Evolutionary conservation across 2,888 invertebrate genomes (phyloP).

Genomic region (Campopleginae sp.): DNA sequence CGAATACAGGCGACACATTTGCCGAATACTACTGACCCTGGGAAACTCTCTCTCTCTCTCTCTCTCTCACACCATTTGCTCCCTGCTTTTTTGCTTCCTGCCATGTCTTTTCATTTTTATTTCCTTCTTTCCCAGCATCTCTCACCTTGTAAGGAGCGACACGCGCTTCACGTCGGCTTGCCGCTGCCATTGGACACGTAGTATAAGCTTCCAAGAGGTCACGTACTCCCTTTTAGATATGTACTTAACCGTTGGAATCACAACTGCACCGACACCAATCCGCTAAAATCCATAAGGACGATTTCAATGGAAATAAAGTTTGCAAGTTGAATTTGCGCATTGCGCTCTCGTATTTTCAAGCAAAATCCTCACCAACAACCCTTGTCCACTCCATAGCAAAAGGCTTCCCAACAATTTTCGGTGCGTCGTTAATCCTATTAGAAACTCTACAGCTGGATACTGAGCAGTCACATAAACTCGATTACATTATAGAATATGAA

Average conservation of each 20-base stretch:
- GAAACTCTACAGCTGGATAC: neutral
- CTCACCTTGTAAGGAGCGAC: constrained; percentile 29
- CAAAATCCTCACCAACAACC: neutral
- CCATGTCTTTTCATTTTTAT: neutral
- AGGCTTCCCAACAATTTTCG: neutral
- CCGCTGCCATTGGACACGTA: constrained; percentile 41
- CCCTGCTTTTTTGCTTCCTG: constrained; percentile 9
- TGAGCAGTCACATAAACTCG: neutral
- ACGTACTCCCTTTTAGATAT: constrained; percentile 40
- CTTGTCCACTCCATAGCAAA: neutral
- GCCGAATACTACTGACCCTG: constrained; percentile 51
- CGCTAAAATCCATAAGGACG: constrained; percentile 3
- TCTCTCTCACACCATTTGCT: constrained; percentile 10
- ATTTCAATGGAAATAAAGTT: constrained; percentile 6
- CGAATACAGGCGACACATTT: constrained; percentile 22
- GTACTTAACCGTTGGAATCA: constrained; percentile 25
- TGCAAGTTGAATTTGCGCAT: constrained; percentile 18
- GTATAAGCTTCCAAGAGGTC: constrained; percentile 51
- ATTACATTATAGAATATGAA: neutral
- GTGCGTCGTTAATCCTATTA: neutral
- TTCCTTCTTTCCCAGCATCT: constrained; percentile 1
- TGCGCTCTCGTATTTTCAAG: neutral
- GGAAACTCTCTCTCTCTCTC: constrained; percentile 52
- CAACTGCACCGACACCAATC: neutral
- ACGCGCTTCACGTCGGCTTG: constrained; percentile 49